Evolutionary conservation across 1,140 invertebrate genomes (phyloP), one percentile per base, ranked within the genome.

Genomic region (Lasioglossum baleicum): DNA sequence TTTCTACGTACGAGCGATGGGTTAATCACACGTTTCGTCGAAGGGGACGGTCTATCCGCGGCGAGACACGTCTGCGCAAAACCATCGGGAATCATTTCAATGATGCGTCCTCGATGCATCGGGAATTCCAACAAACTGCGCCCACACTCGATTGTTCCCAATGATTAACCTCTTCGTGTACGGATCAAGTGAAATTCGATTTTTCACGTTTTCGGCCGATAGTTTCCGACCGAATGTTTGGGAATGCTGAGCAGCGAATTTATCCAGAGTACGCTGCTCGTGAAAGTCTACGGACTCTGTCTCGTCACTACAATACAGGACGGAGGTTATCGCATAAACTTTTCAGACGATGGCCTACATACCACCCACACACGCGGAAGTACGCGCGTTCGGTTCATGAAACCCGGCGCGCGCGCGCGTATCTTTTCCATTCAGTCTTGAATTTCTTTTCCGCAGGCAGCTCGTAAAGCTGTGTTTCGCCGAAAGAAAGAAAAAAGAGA

Each of bases 311-410:
- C 78, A 35, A 51, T 13, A 10, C 71, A 69, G 71, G 64, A 75
- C 84, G 58, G 60, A 61, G 79, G 81, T 86, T 88, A 83, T 86
- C 83, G 83, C 83, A 86, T 87, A 89, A 89, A 91, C 63, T 88
- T 86, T 90, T 83, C 83, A 87, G 68, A 81, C 81, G 79, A 86
- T 75, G 87, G 73, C 87, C 90, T 89, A 88, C 86, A 87, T 90
- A 84, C 82, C 80, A 68, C 60, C 20, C 64, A 63, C 77, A 79
- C 63, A 73, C 64, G 69, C 58, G 67, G 71, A 83, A 79, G 77
- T 72, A 68, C 35, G 11, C 26, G 31, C 56, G 61, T 56, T 64
- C 26, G 48, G n/a, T 67, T 77, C 35, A 72, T 69, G 74, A 65
- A 76, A 74, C 60, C 42, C 56, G 67, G 56, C 56, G 65, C 51